Base-by-base conservation (phyloP, 1,140 invertebrate species). In the Calephelis nemesis region DNA sequence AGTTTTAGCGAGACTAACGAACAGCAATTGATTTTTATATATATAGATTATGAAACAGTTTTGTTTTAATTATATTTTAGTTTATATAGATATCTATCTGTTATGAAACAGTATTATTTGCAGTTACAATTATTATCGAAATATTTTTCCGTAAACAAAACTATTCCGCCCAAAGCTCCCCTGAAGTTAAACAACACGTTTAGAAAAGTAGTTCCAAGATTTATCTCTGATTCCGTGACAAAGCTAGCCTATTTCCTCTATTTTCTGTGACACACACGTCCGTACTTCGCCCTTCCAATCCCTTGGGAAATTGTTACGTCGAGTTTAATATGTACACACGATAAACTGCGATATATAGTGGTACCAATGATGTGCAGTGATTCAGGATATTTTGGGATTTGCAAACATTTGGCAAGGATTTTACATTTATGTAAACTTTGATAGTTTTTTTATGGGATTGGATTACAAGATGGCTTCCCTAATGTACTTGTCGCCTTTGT, bases 131-230 rank as follows among this genome's bases (percentile, higher is more conserved):
- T 30, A 30, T 30, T 30, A 30, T 30, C 42, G 42, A 45, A 45
- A 45, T 45, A 45, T 45, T 45, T 45, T 45, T 45, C 6, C 42
- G 8, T 1, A 45, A 60, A 60, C 8, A 47, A 39, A 30, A 48
- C 9, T 48, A 49, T 49, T 47, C 12, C 15, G 67, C 62, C 54
- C 65, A 45, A 72, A 74, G 62, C 67, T 65, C 63, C 49, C 49
- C 50, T 11, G 42, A 66, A 54, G 48, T 66, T 66, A 12, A 63
- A 71, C 60, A 67, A 66, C 48, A 40, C 50, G 66, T 65, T 54
- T 65, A 65, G 52, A 11, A 65, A 63, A 63, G 49, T 49, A 64
- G 50, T 49, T 54, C 40, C 48, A 63, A 45, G 47, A 48, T 64
- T 64, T 64, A 64, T 64, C 63, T 48, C 47, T 48, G 60, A 54